These are phyloP conservation scores for Hemistola chrysoprasaria DNA, from an alignment of 2,888 invertebrate genomes.

Conservation along the genomic window DNA sequence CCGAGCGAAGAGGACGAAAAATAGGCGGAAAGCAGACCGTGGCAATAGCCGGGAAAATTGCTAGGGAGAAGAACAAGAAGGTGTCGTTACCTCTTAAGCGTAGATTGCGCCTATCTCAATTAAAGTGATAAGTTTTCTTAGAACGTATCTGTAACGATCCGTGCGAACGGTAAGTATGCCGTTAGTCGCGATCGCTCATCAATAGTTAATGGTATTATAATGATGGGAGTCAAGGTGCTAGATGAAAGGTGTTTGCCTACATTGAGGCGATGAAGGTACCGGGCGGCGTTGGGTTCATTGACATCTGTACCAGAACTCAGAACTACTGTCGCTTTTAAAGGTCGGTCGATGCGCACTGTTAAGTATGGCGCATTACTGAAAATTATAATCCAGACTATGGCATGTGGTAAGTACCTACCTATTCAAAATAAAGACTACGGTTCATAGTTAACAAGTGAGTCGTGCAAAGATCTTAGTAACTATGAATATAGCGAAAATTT, in stretches of 20 bases:
- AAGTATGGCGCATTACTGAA: no score
- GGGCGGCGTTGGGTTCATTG: conserved; percentile 57
- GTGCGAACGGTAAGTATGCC: conserved; percentile 32
- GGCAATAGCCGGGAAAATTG: no score
- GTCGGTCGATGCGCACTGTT: conserved; percentile 47
- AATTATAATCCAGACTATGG: no score
- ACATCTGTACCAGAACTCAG: conserved; percentile 60
- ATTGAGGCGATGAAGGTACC: conserved; percentile 49
- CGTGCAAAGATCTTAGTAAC: no score
- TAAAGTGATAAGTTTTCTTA: conserved; percentile 27
- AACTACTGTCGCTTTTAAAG: conserved; percentile 79
- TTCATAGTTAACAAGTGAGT: no score
- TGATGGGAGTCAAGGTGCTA: conserved; percentile 54
- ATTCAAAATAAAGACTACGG: no score
- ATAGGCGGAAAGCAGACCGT: no score
- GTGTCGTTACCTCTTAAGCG: no score
- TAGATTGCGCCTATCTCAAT: conserved; percentile 16
- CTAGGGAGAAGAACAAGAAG: no score
- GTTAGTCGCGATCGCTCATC: conserved; percentile 43
- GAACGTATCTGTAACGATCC: conserved; percentile 21
- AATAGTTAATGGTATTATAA: conserved; percentile 46
- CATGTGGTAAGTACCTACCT: no score
- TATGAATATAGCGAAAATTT: no score
- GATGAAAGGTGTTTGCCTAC: conserved; percentile 58
- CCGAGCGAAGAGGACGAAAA: no score